These are phyloP conservation scores for Forbesichthys agassizii DNA, from an alignment of 2,113 vertebrate genomes.

Conservation along the genomic window DNA sequence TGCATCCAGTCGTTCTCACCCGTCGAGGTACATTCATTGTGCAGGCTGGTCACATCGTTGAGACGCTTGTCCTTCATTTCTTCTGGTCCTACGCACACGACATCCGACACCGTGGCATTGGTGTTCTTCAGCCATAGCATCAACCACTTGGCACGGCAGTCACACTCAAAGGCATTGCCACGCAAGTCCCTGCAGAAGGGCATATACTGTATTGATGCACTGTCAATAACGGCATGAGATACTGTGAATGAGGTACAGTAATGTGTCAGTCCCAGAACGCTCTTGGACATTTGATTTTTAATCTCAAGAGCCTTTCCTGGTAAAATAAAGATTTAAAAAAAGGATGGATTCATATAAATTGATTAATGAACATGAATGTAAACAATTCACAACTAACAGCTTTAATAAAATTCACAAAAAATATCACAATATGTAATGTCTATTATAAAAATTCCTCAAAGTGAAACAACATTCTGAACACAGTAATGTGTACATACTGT, in stretches of 20 bases:
- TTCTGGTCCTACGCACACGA: constrained; percentile 87
- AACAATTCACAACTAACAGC: not conserved
- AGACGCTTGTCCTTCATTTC: constrained; percentile 94
- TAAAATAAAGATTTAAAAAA: too few relatives aligned
- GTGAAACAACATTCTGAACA: too few relatives aligned
- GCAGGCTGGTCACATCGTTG: constrained; percentile 89
- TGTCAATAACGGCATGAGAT: too few relatives aligned
- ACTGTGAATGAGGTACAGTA: too few relatives aligned
- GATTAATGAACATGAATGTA: not conserved
- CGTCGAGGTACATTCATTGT: constrained; percentile 92
- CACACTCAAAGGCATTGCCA: constrained; percentile 95
- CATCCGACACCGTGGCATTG: constrained; percentile 95
- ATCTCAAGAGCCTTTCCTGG: too few relatives aligned
- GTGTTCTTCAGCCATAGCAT: constrained; percentile 96
- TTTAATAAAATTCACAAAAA: too few relatives aligned
- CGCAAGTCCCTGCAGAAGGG: constrained; percentile 86
- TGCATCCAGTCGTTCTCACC: constrained; percentile 73
- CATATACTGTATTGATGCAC: not conserved
- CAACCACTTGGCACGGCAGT: constrained; percentile 97
- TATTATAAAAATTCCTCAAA: too few relatives aligned
- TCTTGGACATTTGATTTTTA: too few relatives aligned
- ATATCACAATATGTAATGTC: too few relatives aligned
- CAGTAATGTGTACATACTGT: too few relatives aligned
- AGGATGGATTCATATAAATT: not conserved
- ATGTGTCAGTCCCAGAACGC: not conserved